Percentiles rank a stretch among this genome's conserved stretches.
These are phyloP conservation scores for Omphaloscelis lunosa DNA, from an alignment of 2,888 invertebrate species.

Conservation along the genomic window DNA sequence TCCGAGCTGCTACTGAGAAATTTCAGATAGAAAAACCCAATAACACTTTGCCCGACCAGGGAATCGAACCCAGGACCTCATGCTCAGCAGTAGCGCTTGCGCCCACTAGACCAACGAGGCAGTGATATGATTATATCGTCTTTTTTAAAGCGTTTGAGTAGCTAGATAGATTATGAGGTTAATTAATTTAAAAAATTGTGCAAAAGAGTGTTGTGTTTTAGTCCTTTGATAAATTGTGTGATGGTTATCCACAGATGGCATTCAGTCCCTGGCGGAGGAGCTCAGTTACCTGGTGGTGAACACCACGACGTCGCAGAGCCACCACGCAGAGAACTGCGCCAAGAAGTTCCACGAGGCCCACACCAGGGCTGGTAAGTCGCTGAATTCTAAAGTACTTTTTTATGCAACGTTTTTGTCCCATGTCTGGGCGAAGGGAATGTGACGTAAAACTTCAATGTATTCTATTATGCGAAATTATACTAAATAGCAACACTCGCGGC, in stretches of 20 bases:
- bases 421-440: not conserved
- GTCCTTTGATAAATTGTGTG: not conserved
- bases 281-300: constrained; percentile 68
- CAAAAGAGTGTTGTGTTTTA: not conserved
- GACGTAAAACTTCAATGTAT: not conserved
- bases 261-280: constrained; percentile 69
- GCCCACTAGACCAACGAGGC: too few species aligned
- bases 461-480: not conserved
- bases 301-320: constrained; percentile 75
- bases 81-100: too few species aligned
- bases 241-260: constrained; percentile 59
- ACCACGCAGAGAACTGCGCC: constrained; percentile 77
- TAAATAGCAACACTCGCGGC: not conserved
- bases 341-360: constrained; percentile 76
- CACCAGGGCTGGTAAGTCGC: constrained; percentile 72
- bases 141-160: not conserved
- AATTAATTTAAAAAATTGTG: not conserved
- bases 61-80: too few species aligned
- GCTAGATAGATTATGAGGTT: not conserved
- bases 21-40: too few species aligned
- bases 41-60: too few species aligned
- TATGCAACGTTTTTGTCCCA: not conserved
- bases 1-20: too few species aligned
- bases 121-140: not conserved
- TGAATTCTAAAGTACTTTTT: not conserved